Evolutionary conservation across 2,888 invertebrate species (phyloP), one percentile per base, ranked within the genome.

Genomic region (Drosophila demipolita): DNA sequence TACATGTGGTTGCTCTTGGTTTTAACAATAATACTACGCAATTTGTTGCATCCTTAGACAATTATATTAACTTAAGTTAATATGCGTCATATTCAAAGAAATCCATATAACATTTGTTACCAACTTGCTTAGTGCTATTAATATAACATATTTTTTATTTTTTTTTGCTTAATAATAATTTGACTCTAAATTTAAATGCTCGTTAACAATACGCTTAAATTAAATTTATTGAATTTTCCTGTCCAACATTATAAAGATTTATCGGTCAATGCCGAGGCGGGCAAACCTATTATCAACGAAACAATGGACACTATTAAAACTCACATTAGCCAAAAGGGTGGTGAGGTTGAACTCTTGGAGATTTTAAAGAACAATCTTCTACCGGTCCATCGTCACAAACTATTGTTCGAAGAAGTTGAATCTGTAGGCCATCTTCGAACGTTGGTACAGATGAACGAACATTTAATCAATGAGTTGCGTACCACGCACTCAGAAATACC

Each of bases 241-340:
- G 69, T 95, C 95, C 52, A 96, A 97, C 87, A 96, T 98, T 54
- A 95, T 97, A 40, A 96, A 90, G 95, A 96, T 82, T 90, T 96
- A 67, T 93, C 94, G 17, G 93, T 96, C n/a, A 93, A 94, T 66
- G 91, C 94, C 1, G 94, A 93, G 52, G 92, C 94, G 29, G 94
- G 95, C 1, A 93, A 94, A 36, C 95, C 96, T 42, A 85, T 94
- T 20, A 93, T 96, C 5, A 93, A 94, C 33, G 93, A 93, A 66
- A 93, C 94, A 3, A 92, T 96, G 9, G 91, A 91, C 2, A 94
- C 93, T 54, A 89, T 96, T 5, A 94, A 94, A 68, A 93, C 94
- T 12, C 83, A 91, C 69, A 82, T 91, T 23, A 82, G 83, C 17
- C 81, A 88, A 54, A 91, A 91, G 50, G 69, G 77, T 7, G 83